A percentile compares a stretch with the other conserved stretches of the same genome.
These are phyloP conservation scores for Orchesella cincta DNA, from an alignment of 1,140 invertebrate species.

Conservation along the genomic window DNA sequence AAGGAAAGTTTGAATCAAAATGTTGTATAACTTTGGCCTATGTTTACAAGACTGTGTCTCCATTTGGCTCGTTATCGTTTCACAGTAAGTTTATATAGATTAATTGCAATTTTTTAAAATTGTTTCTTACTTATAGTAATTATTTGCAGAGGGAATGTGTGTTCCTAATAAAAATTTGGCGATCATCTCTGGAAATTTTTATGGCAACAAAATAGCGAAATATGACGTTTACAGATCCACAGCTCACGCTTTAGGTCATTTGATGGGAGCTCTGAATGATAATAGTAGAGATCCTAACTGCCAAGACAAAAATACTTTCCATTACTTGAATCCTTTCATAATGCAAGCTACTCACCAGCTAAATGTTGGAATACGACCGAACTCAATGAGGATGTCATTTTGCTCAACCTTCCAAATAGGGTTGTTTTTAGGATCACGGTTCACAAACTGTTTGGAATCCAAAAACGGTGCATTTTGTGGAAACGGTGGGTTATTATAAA, in stretches of 20 bases:
- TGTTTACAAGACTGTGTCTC: not conserved
- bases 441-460: not conserved
- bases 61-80: not conserved
- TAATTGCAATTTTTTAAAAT: too few species aligned
- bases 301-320: not conserved
- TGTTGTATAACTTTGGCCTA: not conserved
- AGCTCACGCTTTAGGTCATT: not conserved
- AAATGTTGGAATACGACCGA: not conserved
- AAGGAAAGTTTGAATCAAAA: too few species aligned
- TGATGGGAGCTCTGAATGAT: not conserved
- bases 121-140: too few species aligned
- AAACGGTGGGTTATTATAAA: too few species aligned
- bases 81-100: too few species aligned
- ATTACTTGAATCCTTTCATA: not conserved
- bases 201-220: not conserved
- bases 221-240: conserved; percentile 4
- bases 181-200: not conserved
- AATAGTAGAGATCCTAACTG: not conserved
- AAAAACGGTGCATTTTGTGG: not conserved
- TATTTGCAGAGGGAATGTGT: not conserved
- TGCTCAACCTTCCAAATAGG: not conserved
- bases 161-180: not conserved
- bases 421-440: not conserved
- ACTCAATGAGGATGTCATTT: not conserved
- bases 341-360: not conserved